These are phyloP conservation scores for Ctenochaetus hawaiiensis DNA, from an alignment of 2,797 vertebrate species.

Conservation along the genomic window DNA sequence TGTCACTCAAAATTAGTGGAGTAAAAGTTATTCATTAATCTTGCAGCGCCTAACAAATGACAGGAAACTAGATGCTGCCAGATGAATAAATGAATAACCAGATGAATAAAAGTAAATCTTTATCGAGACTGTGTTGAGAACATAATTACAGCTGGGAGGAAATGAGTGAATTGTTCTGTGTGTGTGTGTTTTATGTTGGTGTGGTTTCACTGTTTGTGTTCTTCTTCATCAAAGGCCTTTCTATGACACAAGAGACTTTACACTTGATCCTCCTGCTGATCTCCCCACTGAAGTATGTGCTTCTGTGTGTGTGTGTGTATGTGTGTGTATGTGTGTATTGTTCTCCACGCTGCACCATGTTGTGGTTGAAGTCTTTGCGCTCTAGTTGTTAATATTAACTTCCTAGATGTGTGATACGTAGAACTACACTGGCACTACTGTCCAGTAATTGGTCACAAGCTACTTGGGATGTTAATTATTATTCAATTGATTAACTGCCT, in stretches of 20 bases:
- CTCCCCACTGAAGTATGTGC: constrained; percentile 62
- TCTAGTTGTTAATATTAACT: constrained; percentile 26
- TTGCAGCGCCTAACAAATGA: constrained; percentile 51
- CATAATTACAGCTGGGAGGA: constrained; percentile 65
- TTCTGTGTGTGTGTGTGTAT: constrained; percentile 41
- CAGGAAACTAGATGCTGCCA: constrained; percentile 61
- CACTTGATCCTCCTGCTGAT: constrained; percentile 77
- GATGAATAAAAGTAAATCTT: constrained; percentile 72
- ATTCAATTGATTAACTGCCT: too few relatives aligned
- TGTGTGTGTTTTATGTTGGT: constrained; percentile 50
- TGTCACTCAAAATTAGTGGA: constrained; percentile 61
- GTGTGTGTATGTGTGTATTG: constrained; percentile 19
- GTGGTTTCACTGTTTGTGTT: constrained; percentile 74
- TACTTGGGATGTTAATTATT: too few relatives aligned
- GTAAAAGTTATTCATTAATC: constrained; percentile 67
- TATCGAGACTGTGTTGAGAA: constrained; percentile 57
- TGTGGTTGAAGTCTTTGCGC: constrained; percentile 29
- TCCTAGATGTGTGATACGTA: constrained; percentile 28
- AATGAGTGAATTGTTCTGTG: constrained; percentile 55
- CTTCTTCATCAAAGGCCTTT: constrained; percentile 77
- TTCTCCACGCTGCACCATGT: constrained; percentile 7
- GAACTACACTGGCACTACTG: constrained; percentile 5
- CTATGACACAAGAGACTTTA: constrained; percentile 73
- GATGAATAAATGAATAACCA: constrained; percentile 57
- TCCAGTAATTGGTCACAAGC: neutral